A percentile compares a stretch with the other conserved stretches of the same genome.
These are phyloP conservation scores for Brachionus rubens DNA, from an alignment of 1,140 invertebrate species.

Conservation along the genomic window DNA sequence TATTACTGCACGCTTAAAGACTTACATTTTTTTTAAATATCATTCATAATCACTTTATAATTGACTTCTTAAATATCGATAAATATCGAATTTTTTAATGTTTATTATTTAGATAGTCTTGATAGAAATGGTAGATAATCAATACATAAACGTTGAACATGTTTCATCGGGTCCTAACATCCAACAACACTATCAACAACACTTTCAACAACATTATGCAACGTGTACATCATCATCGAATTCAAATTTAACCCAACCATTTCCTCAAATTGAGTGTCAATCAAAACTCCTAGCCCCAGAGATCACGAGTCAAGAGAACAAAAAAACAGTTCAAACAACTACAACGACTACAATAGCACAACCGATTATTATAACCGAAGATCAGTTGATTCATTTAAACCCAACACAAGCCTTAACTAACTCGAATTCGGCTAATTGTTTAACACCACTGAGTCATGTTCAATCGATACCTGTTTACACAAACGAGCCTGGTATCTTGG, in stretches of 20 bases:
- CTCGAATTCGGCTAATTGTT: too few species aligned
- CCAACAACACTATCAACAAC: constrained; percentile 44
- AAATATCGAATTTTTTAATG: too few species aligned
- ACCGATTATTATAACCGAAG: constrained; percentile 14
- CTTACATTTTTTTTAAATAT: too few species aligned
- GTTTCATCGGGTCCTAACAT: not conserved
- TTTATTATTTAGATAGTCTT: too few species aligned
- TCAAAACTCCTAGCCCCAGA: not conserved
- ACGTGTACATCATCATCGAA: not conserved
- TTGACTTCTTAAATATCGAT: too few species aligned
- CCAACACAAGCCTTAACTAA: not conserved
- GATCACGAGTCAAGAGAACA: not conserved
- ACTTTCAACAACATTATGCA: constrained; percentile 42
- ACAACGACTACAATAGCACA: constrained; percentile 22
- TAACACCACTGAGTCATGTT: not conserved
- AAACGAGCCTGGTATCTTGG: not conserved
- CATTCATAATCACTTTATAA: too few species aligned
- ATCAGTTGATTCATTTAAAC: not conserved
- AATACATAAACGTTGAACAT: constrained; percentile 6
- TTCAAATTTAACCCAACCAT: not conserved
- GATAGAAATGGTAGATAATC: not conserved
- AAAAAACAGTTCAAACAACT: constrained; percentile 39
- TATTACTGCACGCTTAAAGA: too few species aligned
- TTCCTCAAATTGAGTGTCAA: not conserved
- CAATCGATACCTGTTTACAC: not conserved